A percentile compares a stretch with the other conserved stretches of the same genome.
Evolutionary conservation across 2,113 vertebrate species (phyloP).

Genomic region (Tauraco erythrolophus): DNA sequence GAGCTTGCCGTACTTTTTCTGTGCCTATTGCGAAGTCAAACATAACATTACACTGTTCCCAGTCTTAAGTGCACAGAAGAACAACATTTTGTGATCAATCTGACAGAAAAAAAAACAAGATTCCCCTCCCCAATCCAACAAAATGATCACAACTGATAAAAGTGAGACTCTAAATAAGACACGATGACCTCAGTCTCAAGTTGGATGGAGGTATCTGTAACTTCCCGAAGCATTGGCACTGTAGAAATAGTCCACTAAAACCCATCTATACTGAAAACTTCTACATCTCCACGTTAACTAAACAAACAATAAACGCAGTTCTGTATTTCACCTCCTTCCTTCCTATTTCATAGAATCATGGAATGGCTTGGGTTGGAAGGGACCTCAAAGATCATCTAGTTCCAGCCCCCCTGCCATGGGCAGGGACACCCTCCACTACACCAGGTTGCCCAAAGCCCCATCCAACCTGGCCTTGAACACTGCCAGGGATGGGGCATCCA

Average conservation of each 20-base stretch:
- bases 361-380: too few relatives aligned
- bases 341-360: too few relatives aligned
- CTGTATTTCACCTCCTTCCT: not conserved
- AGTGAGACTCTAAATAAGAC: not conserved
- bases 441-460: too few relatives aligned
- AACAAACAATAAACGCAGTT: not conserved
- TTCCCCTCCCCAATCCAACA: not conserved
- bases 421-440: too few relatives aligned
- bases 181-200: not conserved
- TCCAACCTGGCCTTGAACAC: too few relatives aligned
- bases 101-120: not conserved
- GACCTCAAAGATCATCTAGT: too few relatives aligned
- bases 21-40: slow-evolving; percentile 81
- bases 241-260: not conserved
- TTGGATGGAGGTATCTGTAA: not conserved
- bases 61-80: not conserved
- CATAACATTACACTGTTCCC: not conserved
- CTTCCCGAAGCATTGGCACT: not conserved
- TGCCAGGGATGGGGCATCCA: too few relatives aligned
- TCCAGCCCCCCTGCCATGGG: too few relatives aligned
- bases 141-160: not conserved
- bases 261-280: not conserved
- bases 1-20: slow-evolving; percentile 95
- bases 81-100: not conserved
- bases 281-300: not conserved